Evolutionary conservation across 2,888 invertebrate species (phyloP), one percentile per base, ranked within the genome.

Genomic region (Xestia ashworthii): DNA sequence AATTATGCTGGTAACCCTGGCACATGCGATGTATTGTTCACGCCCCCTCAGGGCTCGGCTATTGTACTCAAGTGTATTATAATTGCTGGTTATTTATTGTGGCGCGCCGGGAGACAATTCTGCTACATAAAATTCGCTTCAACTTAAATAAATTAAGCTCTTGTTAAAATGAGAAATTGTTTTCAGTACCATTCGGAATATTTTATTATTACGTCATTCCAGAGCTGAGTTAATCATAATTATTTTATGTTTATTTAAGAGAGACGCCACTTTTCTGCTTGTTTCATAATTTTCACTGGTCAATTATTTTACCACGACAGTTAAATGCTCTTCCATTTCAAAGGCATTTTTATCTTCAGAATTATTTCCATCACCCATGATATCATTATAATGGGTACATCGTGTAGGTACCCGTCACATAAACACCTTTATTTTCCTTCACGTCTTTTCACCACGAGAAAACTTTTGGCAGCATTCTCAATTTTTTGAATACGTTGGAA

Each of bases 31-130:
- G 90, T 83, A 89, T 92, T 92, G 91, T 92, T 81, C 86, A 85
- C 90, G 87, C 91, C 90, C 93, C 90, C 91, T 89, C 89, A 89
- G 85, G 89, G 89, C 90, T 86, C 80, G 78, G 74, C 91, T 89
- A 93, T 93, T 94, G 93, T 94, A 82, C 89, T 93, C 91, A 84
- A 92, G 90, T 91, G 92, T 91, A 92, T 91, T 90, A 94, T 93
- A 93, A 93, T 95, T 95, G 93, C 93, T 92, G 87, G 90, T 93
- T 93, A 94, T 94, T 94, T 95, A 94, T 93, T 89, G 91, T 83
- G 71, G 81, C 91, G 78, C 92, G 69, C 85, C 91, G 90, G 93
- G 93, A 91, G 90, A 89, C 85, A 78, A 78, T 86, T 85, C 81
- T 84, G 84, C 85, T 82, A 88, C 89, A 90, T 87, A 87, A 87